Evolutionary conservation across 92 coral and sea anemone genomes (phyloP).

Genomic region (Scolanthus callimorphus): DNA sequence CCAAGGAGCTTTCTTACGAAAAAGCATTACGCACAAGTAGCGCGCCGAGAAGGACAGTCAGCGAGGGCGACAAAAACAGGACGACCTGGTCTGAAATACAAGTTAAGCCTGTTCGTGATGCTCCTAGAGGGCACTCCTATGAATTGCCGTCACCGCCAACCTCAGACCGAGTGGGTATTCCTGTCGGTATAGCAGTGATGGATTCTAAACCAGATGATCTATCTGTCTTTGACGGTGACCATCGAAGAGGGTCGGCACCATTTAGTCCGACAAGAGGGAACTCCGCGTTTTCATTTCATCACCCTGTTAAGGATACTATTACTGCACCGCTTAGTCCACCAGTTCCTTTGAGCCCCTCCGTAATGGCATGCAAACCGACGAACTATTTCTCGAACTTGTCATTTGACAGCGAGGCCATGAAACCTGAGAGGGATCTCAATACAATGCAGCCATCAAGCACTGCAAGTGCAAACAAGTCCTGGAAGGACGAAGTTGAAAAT

Average conservation of each 20-base stretch:
- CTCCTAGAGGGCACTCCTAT: conserved; percentile 1
- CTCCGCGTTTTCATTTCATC: conserved; percentile 14
- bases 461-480: not conserved
- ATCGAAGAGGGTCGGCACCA: conserved; percentile 5
- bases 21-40: too few species aligned
- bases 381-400: conserved; percentile 34
- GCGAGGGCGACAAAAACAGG: conserved; percentile 1
- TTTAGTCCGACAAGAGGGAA: conserved; percentile 10
- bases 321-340: conserved; percentile 16
- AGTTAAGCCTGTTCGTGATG: conserved; percentile 26
- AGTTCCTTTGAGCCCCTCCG: conserved; percentile 34
- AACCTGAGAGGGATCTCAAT: conserved; percentile 70
- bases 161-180: conserved; percentile 34
- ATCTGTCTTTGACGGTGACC: not conserved
- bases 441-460: not conserved
- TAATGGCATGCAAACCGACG: conserved; percentile 51
- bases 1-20: too few species aligned
- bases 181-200: conserved; percentile 41
- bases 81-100: conserved; percentile 6
- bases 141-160: conserved; percentile 18
- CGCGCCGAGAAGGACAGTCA: too few species aligned
- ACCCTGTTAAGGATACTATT: conserved; percentile 33
- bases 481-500: not conserved
- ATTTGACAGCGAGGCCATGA: conserved; percentile 47
- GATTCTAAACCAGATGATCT: conserved; percentile 11